phyloP scores from a whole-genome alignment of 92 coral and sea anemone genomes.

The Montipora capitata region DNA sequence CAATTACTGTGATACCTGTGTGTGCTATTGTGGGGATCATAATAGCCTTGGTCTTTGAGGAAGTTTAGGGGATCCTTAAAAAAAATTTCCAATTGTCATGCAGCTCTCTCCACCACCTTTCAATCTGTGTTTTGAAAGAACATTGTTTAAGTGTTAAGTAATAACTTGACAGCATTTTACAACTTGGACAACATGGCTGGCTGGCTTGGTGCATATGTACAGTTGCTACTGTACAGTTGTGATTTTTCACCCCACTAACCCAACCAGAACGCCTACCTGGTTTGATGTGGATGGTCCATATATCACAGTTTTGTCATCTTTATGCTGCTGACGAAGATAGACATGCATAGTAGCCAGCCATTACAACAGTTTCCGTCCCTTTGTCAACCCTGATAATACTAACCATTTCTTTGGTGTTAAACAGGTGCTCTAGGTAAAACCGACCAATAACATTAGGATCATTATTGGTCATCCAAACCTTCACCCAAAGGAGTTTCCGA shows the following conservation, averaged over 20 bases:
- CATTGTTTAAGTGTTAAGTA: not conserved
- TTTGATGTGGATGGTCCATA: slow-evolving; percentile 74
- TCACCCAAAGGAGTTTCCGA: slow-evolving; percentile 16
- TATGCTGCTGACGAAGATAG: too few species aligned
- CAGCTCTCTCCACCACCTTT: slow-evolving; percentile 10
- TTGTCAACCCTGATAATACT: too few species aligned
- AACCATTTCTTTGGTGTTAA: too few species aligned
- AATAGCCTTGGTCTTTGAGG: too few species aligned
- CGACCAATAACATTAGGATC: too few species aligned
- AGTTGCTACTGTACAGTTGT: slow-evolving; percentile 6
- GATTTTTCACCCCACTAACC: slow-evolving; percentile 10
- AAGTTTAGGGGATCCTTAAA: too few species aligned
- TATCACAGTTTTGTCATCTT: slow-evolving; percentile 57
- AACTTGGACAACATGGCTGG: slow-evolving; percentile 11
- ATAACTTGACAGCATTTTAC: slow-evolving; percentile 25
- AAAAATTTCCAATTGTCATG: not conserved
- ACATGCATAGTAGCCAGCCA: too few species aligned
- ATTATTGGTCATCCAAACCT: too few species aligned
- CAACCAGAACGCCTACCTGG: slow-evolving; percentile 10
- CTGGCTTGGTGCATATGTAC: slow-evolving; percentile 11
- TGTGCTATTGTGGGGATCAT: slow-evolving; percentile 1
- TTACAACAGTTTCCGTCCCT: too few species aligned
- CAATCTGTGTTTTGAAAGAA: too few species aligned
- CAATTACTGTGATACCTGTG: slow-evolving; percentile 11
- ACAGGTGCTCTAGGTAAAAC: too few species aligned